A percentile compares a stretch with the other conserved stretches of the same genome.
Evolutionary conservation across 1,140 invertebrate species (phyloP).

Genomic region (Neodiprion virginianus): DNA sequence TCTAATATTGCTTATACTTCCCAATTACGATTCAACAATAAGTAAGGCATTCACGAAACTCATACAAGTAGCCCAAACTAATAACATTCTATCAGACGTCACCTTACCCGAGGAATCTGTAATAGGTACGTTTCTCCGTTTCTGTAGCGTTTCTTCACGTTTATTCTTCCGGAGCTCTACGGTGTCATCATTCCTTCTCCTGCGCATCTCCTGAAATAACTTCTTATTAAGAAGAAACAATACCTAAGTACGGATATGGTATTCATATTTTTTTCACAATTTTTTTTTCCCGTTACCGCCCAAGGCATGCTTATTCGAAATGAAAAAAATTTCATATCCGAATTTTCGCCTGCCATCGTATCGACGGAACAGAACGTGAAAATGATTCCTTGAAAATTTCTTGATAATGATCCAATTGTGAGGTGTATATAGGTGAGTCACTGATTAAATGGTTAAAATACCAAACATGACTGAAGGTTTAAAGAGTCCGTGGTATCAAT

Average conservation of each 20-base stretch:
- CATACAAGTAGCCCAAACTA: neutral
- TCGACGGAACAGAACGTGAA: too few species aligned
- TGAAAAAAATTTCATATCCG: too few species aligned
- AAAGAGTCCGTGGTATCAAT: neutral
- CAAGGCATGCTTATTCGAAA: too few species aligned
- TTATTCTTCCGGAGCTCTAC: constrained; percentile 97
- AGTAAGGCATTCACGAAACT: neutral
- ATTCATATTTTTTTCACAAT: neutral
- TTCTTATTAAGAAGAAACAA: constrained; percentile 3
- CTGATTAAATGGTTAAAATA: neutral
- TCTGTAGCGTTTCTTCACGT: constrained; percentile 94
- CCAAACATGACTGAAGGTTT: neutral
- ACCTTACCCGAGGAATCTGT: constrained; percentile 76
- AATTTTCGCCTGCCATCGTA: too few species aligned
- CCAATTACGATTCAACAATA: too few species aligned
- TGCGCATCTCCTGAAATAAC: constrained; percentile 86
- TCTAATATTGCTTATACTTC: too few species aligned
- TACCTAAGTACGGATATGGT: neutral
- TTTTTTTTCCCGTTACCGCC: too few species aligned
- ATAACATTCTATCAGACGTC: neutral
- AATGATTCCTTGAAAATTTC: too few species aligned
- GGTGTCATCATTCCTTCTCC: constrained; percentile 93
- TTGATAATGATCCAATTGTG: neutral
- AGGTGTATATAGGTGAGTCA: neutral
- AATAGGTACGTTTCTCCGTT: constrained; percentile 91